These are phyloP conservation scores for Craterocephalus amniculus DNA, from an alignment of 2,797 vertebrate genomes.

Conservation along the genomic window DNA sequence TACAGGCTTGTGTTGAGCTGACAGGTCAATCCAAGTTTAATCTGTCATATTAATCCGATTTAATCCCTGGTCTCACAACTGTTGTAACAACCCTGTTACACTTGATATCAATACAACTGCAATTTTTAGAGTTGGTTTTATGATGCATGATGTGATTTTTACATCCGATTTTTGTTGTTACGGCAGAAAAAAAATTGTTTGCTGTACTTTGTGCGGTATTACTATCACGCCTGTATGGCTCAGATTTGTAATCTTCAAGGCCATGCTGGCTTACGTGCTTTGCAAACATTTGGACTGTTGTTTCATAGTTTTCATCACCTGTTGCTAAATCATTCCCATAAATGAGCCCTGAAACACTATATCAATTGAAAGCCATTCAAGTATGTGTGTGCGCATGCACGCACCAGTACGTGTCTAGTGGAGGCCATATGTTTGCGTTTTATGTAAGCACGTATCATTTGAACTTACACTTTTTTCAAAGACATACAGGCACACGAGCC, in stretches of 20 bases:
- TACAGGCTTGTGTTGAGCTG: slow-evolving; percentile 7
- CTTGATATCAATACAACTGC: background rate
- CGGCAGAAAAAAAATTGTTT: background rate
- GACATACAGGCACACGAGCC: background rate
- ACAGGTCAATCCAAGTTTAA: slow-evolving; percentile 54
- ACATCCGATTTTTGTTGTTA: background rate
- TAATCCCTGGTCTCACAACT: slow-evolving; percentile 54
- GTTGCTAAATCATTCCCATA: slow-evolving; percentile 28
- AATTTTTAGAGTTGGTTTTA: background rate
- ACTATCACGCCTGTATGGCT: background rate
- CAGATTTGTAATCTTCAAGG: slow-evolving; percentile 26
- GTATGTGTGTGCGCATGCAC: background rate
- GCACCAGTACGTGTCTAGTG: background rate
- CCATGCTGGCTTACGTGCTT: slow-evolving; percentile 42
- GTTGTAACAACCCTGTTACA: background rate
- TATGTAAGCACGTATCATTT: slow-evolving; percentile 1
- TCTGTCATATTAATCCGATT: slow-evolving; percentile 63
- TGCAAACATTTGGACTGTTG: slow-evolving; percentile 50
- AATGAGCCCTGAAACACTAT: slow-evolving; percentile 49
- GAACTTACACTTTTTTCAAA: background rate
- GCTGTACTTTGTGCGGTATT: background rate
- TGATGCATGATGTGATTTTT: background rate
- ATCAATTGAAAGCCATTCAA: slow-evolving; percentile 38
- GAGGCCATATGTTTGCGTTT: slow-evolving; percentile 23
- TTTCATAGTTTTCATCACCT: slow-evolving; percentile 60